phyloP scores from a whole-genome alignment of 2,113 vertebrate species.

The Sebastes schlegelii region DNA sequence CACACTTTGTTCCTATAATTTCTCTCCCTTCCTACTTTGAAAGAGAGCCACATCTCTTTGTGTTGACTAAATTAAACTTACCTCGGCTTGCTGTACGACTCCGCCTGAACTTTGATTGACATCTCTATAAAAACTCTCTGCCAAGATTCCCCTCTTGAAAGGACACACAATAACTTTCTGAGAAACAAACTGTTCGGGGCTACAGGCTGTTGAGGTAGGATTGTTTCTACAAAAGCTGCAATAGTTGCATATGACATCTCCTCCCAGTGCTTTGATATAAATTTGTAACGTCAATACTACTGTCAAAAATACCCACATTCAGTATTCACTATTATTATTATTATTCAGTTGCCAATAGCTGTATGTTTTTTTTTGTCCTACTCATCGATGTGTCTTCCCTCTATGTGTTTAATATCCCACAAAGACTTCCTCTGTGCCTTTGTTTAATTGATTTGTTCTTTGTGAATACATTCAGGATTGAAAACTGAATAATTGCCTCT shows the following conservation, averaged over 20 bases:
- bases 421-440: constrained; percentile 37
- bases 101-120: constrained; percentile 54
- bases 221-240: constrained; percentile 43
- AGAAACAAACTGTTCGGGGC: constrained; percentile 5
- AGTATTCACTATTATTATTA: constrained; percentile 35
- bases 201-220: constrained; percentile 12
- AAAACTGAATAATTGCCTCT: constrained; percentile 40
- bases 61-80: constrained; percentile 57
- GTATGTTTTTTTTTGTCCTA: constrained; percentile 27
- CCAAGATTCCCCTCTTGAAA: constrained; percentile 36
- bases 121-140: constrained; percentile 42
- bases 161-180: constrained; percentile 41
- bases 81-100: constrained; percentile 22
- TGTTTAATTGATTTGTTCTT: constrained; percentile 43
- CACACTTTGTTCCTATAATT: constrained; percentile 41
- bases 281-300: constrained; percentile 47
- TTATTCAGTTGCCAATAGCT: constrained; percentile 28
- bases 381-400: constrained; percentile 17
- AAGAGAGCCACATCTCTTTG: constrained; percentile 46
- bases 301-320: constrained; percentile 40
- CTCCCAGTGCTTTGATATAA: constrained; percentile 37
- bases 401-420: constrained; percentile 31
- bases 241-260: constrained; percentile 31
- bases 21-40: constrained; percentile 36
- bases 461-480: constrained; percentile 36